Evolutionary conservation across 2,888 invertebrate genomes (phyloP).

Genomic region (Belgica antarctica): DNA sequence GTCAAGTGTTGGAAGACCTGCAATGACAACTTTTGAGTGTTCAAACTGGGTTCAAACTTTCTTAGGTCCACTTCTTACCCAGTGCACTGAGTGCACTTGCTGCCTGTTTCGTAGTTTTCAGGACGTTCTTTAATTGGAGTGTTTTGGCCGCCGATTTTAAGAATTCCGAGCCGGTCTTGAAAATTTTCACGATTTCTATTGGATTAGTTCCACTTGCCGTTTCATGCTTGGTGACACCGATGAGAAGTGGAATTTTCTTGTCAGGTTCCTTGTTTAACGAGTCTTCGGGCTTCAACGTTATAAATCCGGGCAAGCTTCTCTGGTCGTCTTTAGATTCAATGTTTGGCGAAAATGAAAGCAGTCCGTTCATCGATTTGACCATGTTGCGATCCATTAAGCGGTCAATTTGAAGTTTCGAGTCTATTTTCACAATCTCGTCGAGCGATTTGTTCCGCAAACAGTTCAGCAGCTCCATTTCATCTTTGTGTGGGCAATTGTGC

Average conservation of each 20-base stretch:
- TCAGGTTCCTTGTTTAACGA: constrained; percentile 60
- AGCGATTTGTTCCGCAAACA: constrained; percentile 61
- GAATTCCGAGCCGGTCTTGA: constrained; percentile 49
- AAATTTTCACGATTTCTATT: constrained; percentile 51
- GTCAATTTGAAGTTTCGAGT: constrained; percentile 60
- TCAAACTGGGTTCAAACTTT: background rate
- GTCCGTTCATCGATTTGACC: constrained; percentile 63
- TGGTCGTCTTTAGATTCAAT: constrained; percentile 66
- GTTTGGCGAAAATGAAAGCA: constrained; percentile 65
- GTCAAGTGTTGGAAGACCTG: constrained; percentile 48
- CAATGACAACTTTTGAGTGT: constrained; percentile 43
- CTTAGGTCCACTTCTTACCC: background rate
- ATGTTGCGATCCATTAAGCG: constrained; percentile 61
- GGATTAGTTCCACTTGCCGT: constrained; percentile 57
- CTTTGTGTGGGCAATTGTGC: constrained; percentile 63
- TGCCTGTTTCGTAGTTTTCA: constrained; percentile 6
- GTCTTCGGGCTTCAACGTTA: constrained; percentile 63
- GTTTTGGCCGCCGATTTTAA: constrained; percentile 15
- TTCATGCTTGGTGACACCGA: constrained; percentile 72
- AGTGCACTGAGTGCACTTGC: too few relatives aligned
- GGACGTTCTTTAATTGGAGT: background rate
- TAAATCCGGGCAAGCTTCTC: constrained; percentile 65
- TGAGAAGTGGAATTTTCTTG: constrained; percentile 65
- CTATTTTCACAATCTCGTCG: constrained; percentile 55
- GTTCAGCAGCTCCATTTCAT: constrained; percentile 61